Percentiles rank a stretch among this genome's conserved stretches.
phyloP scores from a whole-genome alignment of 1,140 invertebrate genomes.

The Zaprionus kolodkinae region DNA sequence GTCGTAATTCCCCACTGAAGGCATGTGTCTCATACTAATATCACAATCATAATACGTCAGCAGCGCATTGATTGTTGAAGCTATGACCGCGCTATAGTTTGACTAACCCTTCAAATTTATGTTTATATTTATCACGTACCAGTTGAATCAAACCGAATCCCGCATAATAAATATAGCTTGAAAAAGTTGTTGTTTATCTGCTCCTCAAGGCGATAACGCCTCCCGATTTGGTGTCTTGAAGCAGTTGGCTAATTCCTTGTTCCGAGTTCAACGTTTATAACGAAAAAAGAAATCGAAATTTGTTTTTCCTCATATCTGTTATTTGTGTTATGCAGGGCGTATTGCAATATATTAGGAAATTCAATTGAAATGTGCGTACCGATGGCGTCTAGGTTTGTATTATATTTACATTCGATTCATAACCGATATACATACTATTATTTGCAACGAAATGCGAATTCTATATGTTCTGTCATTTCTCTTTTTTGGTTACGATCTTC shows the following conservation, averaged over 20 bases:
- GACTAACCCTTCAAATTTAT: not conserved
- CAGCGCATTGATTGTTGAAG: not conserved
- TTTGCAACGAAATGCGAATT: slow-evolving; percentile 23
- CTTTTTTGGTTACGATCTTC: slow-evolving; percentile 66
- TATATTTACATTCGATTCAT: slow-evolving; percentile 41
- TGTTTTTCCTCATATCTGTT: slow-evolving; percentile 65
- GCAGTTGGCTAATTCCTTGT: slow-evolving; percentile 9
- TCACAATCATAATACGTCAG: not conserved
- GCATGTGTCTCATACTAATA: not conserved
- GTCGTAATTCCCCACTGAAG: not conserved
- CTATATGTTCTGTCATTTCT: slow-evolving; percentile 55
- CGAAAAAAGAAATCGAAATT: slow-evolving; percentile 50
- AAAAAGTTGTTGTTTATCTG: not conserved
- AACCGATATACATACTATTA: slow-evolving; percentile 14
- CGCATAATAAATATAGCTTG: slow-evolving; percentile 1
- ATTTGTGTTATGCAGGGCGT: slow-evolving; percentile 76
- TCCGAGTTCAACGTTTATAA: slow-evolving; percentile 10
- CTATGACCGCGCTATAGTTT: not conserved
- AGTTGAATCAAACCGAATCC: not conserved
- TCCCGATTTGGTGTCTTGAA: slow-evolving; percentile 15
- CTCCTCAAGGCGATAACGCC: slow-evolving; percentile 19
- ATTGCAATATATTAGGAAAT: slow-evolving; percentile 84
- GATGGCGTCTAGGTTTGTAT: slow-evolving; percentile 81
- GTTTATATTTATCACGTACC: not conserved
- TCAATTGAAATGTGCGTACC: slow-evolving; percentile 84